Evolutionary conservation across 2,113 vertebrate genomes (phyloP).

Genomic region (Orycteropus afer): DNA sequence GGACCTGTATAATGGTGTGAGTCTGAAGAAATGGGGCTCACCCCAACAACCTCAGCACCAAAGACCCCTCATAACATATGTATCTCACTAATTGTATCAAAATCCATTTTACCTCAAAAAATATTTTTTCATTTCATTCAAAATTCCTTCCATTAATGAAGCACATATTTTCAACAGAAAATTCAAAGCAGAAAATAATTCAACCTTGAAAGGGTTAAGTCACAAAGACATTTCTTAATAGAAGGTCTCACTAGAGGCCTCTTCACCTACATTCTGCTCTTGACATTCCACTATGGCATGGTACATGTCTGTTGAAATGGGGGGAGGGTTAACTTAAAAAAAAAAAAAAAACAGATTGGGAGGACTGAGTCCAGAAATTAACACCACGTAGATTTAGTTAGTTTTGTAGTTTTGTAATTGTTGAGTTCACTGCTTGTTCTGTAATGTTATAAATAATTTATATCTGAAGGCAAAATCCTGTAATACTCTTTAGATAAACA

Average conservation of each 20-base stretch:
- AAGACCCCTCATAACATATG: too few species aligned
- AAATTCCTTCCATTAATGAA: too few species aligned
- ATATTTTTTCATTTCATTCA: too few species aligned
- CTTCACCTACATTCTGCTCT: slow-evolving; percentile 95
- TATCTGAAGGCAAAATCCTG: slow-evolving; percentile 68
- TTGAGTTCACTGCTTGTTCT: slow-evolving; percentile 59
- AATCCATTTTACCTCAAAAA: too few species aligned
- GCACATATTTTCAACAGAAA: too few species aligned
- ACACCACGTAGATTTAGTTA: not conserved
- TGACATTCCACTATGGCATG: slow-evolving; percentile 97
- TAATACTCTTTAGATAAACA: slow-evolving; percentile 84
- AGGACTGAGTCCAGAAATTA: slow-evolving; percentile 69
- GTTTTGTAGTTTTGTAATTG: slow-evolving; percentile 50
- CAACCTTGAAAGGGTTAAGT: slow-evolving; percentile 97
- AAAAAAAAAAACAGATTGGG: not conserved
- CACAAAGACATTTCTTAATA: slow-evolving; percentile 92
- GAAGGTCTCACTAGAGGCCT: slow-evolving; percentile 94
- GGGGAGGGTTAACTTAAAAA: too few species aligned
- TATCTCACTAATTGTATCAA: too few species aligned
- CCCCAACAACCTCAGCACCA: too few species aligned
- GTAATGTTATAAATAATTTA: slow-evolving; percentile 78
- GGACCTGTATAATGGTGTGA: too few species aligned
- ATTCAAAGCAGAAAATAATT: slow-evolving; percentile 94
- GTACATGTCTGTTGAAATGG: slow-evolving; percentile 92
- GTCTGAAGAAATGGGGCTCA: too few species aligned